Evolutionary conservation across 2,797 vertebrate genomes (phyloP), one percentile per base, ranked within the genome.

Genomic region (Acanthurus leucopareius): DNA sequence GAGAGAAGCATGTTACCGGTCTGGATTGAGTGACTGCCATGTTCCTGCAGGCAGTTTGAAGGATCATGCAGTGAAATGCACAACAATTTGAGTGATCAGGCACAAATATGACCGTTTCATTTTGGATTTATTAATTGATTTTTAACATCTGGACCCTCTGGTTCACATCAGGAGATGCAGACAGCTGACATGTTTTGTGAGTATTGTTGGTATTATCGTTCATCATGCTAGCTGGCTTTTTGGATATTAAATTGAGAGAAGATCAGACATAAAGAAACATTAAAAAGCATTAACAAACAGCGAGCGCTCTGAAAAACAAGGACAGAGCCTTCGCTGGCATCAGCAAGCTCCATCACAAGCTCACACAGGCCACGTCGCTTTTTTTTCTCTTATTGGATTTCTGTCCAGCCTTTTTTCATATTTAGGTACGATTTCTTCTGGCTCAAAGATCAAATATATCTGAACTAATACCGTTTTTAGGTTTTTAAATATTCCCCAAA

Each of bases 1-100:
- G 68, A 71, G 67, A 83, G 75, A 79, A 59, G 69, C 57, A 76
- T 71, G 73, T 74, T 51, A 67, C 59, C 38, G 58, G 63, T 77
- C 71, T 69, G 73, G 58, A 69, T 54, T 64, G 69, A 74, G 40
- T 70, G 57, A 13, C 16, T 77, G 63, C 15, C 68, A 49, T 10
- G 1, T 56, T 76, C 63, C 61, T 73, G 44, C 16, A 75, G 74
- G 80, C 63, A 13, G 59, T 7, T 71, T 45, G 51, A 63, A 4
- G 52, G 73, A 75, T 75, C 69, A 75, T 51, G 47, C 28, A 70
- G 32, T 59, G 6, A 73, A 77, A 72, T 75, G 25, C n/a, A 45
- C 75, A 80, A 53, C 8, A 47, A 61, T 53, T 51, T 66, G 3
- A 74, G 51, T 48, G 47, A 53, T 74, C 76, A 65, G 73, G 49